These are phyloP conservation scores for Sebastes matsubarae DNA, from an alignment of 2,797 vertebrate genomes.

Conservation along the genomic window DNA sequence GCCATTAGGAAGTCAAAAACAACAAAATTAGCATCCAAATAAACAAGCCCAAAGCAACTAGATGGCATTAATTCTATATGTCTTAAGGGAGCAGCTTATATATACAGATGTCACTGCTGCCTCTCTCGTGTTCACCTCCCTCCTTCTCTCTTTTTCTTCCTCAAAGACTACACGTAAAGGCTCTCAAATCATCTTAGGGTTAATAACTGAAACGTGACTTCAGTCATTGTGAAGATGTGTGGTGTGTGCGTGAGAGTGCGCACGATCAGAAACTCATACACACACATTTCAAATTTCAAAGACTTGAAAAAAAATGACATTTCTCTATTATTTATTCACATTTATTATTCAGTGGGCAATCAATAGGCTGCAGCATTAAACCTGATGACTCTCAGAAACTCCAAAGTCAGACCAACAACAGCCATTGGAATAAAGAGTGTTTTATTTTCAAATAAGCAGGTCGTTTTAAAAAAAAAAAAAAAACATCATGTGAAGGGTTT, in stretches of 20 bases:
- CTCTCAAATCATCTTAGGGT: not conserved
- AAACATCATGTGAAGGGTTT: not conserved
- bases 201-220: not conserved
- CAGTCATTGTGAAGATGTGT: not conserved
- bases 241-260: not conserved
- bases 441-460: not conserved
- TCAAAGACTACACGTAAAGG: not conserved
- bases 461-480: not conserved
- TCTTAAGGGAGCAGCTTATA: conserved; percentile 7
- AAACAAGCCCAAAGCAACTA: conserved; percentile 28
- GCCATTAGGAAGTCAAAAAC: conserved; percentile 27
- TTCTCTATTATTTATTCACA: conserved; percentile 28
- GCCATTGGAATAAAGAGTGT: not conserved
- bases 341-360: conserved; percentile 45
- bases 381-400: conserved; percentile 7
- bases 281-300: conserved; percentile 7
- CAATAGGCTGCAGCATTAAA: conserved; percentile 21
- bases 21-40: conserved; percentile 38
- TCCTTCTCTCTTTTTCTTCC: not conserved
- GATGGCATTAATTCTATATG: conserved; percentile 22
- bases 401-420: not conserved
- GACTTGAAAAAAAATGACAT: conserved; percentile 5
- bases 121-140: not conserved
- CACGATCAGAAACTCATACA: not conserved
- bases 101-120: not conserved